Conservation (phyloP, 2,888 invertebrate species). For the Gasteruption jaculator region DNA sequence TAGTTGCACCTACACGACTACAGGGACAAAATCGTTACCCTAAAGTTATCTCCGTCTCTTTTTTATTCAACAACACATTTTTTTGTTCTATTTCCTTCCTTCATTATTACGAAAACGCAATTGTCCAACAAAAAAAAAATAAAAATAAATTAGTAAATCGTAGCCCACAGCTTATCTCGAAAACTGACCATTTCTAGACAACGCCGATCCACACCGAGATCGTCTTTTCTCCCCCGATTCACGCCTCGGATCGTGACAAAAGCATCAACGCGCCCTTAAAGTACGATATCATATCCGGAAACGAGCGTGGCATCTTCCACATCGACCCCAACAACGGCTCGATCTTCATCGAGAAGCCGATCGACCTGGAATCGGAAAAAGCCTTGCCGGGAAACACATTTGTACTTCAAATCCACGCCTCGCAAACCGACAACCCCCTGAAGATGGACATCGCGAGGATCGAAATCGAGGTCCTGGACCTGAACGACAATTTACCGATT, state of each 20-base stretch:
- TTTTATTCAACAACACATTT: too few relatives aligned
- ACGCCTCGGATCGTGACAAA: conserved; percentile 74
- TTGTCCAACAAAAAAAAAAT: too few relatives aligned
- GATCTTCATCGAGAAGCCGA: conserved; percentile 72
- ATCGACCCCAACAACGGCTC: conserved; percentile 72
- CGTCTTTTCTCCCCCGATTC: conserved; percentile 67
- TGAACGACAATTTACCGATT: conserved; percentile 81
- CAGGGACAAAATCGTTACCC: too few relatives aligned
- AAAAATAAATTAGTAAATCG: too few relatives aligned
- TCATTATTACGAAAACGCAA: too few relatives aligned
- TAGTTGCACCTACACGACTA: too few relatives aligned
- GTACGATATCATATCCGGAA: conserved; percentile 78
- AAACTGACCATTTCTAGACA: too few relatives aligned
- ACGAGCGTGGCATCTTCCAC: conserved; percentile 71
- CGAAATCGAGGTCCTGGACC: conserved; percentile 69
- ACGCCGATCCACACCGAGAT: conserved; percentile 68
- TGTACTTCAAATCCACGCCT: conserved; percentile 72
- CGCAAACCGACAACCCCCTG: conserved; percentile 73
- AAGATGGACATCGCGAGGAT: conserved; percentile 71
- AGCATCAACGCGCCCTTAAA: conserved; percentile 70
- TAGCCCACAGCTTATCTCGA: too few relatives aligned
- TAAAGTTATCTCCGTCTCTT: too few relatives aligned
- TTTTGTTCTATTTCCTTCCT: too few relatives aligned
- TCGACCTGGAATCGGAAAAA: conserved; percentile 74
- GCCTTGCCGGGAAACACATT: conserved; percentile 74